Evolutionary conservation across 1,140 invertebrate genomes (phyloP).

Genomic region (Drosophila hydei): DNA sequence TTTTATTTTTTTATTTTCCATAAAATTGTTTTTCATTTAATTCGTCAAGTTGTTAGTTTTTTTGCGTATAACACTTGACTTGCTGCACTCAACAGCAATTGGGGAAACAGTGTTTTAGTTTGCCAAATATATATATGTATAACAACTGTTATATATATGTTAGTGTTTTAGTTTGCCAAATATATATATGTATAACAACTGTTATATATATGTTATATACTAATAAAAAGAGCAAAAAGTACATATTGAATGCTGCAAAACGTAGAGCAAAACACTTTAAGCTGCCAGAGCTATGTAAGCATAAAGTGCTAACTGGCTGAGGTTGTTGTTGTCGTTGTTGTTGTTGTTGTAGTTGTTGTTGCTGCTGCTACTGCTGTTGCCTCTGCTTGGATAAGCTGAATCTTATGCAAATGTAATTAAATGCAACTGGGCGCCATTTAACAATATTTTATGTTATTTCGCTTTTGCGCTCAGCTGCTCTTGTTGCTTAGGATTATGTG

Average conservation of each 20-base stretch:
- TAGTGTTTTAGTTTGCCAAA: too few species aligned
- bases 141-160: neutral
- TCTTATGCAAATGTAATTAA: conserved; percentile 61
- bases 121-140: conserved; percentile 8
- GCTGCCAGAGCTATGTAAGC: conserved; percentile 1
- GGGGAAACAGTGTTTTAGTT: neutral
- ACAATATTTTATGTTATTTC: conserved; percentile 49
- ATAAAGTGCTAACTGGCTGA: conserved; percentile 1
- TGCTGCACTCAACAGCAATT: conserved; percentile 5
- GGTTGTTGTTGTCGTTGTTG: neutral
- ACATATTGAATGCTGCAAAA: conserved; percentile 9
- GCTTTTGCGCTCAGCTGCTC: conserved; percentile 2
- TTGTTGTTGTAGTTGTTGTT: neutral
- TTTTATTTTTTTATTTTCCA: neutral
- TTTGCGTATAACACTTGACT: neutral
- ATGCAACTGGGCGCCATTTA: conserved; percentile 48
- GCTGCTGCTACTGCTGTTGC: neutral
- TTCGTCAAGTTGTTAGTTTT: neutral
- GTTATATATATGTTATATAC: neutral
- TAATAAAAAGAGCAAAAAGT: too few species aligned
- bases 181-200: conserved; percentile 11
- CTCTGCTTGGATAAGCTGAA: conserved; percentile 45
- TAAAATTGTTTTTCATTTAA: neutral
- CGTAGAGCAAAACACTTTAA: neutral
- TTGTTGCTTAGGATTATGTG: conserved; percentile 41